Evolutionary conservation across 2,113 vertebrate species (phyloP).

Genomic region (Elephantulus edwardii): DNA sequence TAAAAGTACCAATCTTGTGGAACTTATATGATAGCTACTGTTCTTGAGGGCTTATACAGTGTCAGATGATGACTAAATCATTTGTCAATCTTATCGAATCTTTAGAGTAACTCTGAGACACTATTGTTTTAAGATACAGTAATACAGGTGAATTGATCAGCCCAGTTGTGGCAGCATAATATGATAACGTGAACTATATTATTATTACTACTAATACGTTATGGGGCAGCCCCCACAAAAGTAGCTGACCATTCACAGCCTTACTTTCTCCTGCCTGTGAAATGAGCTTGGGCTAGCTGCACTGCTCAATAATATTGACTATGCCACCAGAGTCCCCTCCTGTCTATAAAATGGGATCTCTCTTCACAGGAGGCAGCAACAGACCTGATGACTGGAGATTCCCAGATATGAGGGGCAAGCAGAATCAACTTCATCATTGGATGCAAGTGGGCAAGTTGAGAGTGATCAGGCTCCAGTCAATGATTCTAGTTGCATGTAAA

Average conservation of each 20-base stretch:
- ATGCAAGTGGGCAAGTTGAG: background rate
- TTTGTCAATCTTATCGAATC: constrained; percentile 1
- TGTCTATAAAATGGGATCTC: background rate
- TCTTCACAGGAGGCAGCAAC: background rate
- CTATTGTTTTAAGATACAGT: constrained; percentile 19
- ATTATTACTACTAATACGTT: background rate
- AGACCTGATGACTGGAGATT: background rate
- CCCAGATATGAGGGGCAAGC: background rate
- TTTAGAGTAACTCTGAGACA: background rate
- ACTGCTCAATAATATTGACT: too few relatives aligned
- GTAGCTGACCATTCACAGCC: background rate
- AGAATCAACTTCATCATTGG: background rate
- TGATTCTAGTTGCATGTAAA: background rate
- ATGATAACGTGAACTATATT: background rate
- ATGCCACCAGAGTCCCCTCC: too few relatives aligned
- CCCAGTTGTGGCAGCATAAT: background rate
- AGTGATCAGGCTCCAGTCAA: background rate
- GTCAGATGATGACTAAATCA: background rate
- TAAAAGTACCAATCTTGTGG: background rate
- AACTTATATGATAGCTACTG: background rate
- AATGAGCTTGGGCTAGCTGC: too few relatives aligned
- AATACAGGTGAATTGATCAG: background rate
- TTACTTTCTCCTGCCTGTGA: background rate
- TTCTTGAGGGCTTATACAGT: background rate
- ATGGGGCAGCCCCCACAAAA: background rate